Evolutionary conservation across 2,888 invertebrate genomes (phyloP).

Genomic region (Parnassius orleans): DNA sequence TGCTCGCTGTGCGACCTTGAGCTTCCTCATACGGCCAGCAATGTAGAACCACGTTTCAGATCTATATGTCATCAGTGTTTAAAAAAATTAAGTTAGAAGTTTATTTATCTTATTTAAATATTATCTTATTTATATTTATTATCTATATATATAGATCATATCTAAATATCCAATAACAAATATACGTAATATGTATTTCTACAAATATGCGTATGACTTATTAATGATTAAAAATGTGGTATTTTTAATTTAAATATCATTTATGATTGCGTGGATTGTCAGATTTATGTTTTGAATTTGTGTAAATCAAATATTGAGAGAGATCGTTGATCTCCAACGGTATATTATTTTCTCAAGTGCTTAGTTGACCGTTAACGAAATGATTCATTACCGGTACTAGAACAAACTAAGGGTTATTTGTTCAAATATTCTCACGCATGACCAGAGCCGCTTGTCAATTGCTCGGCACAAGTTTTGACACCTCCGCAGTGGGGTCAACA

Average conservation of each 20-base stretch:
- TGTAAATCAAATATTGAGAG: constrained; percentile 53
- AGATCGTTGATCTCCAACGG: constrained; percentile 61
- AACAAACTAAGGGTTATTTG: constrained; percentile 73
- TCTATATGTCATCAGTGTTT: too few relatives aligned
- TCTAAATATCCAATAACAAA: too few relatives aligned
- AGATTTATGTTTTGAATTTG: constrained; percentile 51
- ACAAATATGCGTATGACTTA: constrained; percentile 28
- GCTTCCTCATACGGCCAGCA: too few relatives aligned
- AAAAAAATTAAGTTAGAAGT: too few relatives aligned
- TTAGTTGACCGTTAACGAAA: constrained; percentile 71
- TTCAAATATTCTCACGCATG: constrained; percentile 77
- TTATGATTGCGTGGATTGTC: constrained; percentile 29
- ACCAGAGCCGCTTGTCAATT: constrained; percentile 64
- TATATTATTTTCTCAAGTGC: constrained; percentile 62
- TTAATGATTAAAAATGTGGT: constrained; percentile 39
- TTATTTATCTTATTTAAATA: too few relatives aligned
- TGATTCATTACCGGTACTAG: constrained; percentile 75
- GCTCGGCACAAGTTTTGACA: constrained; percentile 69
- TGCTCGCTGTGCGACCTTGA: too few relatives aligned
- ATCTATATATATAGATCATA: too few relatives aligned
- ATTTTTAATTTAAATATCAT: constrained; percentile 31
- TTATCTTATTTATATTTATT: too few relatives aligned
- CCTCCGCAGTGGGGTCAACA: constrained; percentile 64
- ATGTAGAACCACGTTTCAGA: too few relatives aligned
- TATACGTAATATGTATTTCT: background rate